Evolutionary conservation across 2,888 invertebrate species (phyloP).

Genomic region (Nycteola revayana): DNA sequence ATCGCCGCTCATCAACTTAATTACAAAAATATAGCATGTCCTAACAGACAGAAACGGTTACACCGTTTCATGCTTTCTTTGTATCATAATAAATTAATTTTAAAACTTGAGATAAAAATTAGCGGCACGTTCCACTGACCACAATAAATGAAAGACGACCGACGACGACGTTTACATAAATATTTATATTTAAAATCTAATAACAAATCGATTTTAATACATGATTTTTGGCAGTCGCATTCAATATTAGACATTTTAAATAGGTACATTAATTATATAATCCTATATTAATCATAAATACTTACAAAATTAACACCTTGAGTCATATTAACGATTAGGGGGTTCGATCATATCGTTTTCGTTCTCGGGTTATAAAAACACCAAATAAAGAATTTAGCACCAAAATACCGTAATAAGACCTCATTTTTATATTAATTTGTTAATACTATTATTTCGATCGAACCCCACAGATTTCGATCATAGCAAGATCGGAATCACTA

Average conservation of each 20-base stretch:
- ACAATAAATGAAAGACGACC: constrained; percentile 15
- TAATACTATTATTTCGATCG: neutral
- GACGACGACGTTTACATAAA: constrained; percentile 26
- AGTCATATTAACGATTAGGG: no score
- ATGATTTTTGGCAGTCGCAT: constrained; percentile 53
- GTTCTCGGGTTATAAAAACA: constrained; percentile 7
- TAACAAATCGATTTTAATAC: constrained; percentile 6
- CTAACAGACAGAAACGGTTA: no score
- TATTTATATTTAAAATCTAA: constrained; percentile 28
- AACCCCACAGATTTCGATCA: neutral
- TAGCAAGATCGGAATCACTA: no score
- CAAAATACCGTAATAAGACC: constrained; percentile 28
- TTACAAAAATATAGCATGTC: no score
- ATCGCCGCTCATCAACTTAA: neutral
- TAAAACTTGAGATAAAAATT: neutral
- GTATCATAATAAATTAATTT: no score
- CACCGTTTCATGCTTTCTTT: no score
- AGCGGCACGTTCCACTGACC: neutral
- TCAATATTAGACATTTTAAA: constrained; percentile 26
- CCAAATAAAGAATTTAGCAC: constrained; percentile 43
- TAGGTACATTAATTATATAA: constrained; percentile 9
- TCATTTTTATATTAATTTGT: no score
- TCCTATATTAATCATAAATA: neutral
- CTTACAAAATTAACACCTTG: constrained; percentile 30
- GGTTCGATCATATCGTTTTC: no score